Conservation (phyloP, 2,797 vertebrate genomes). For the Lagorchestes hirsutus region DNA sequence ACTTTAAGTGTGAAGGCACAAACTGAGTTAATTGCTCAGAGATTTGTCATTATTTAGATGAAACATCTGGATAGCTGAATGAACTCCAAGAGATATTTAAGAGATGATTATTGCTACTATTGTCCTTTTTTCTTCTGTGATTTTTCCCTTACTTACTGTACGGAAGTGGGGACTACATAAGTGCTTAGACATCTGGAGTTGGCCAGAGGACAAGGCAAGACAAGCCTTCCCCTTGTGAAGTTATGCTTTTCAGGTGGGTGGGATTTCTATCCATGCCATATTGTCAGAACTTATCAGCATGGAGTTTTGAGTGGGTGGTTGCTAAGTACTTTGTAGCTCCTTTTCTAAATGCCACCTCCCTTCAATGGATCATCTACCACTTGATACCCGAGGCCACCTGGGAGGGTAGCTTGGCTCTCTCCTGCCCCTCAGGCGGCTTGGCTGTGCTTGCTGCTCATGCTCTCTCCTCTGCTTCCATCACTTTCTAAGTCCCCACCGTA, state of each 20-base stretch:
- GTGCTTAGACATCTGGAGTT: background rate
- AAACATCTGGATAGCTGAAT: background rate
- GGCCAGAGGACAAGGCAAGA: background rate
- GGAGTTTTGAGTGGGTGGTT: constrained; percentile 69
- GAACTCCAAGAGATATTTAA: background rate
- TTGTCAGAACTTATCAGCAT: constrained; percentile 75
- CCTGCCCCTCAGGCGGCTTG: background rate
- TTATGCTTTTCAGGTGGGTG: background rate
- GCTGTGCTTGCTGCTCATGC: background rate
- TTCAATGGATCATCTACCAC: constrained; percentile 57
- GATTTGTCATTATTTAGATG: background rate
- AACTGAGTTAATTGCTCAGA: background rate
- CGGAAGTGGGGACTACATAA: background rate
- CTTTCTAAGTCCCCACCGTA: background rate
- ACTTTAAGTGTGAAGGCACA: background rate
- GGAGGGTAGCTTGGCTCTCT: background rate
- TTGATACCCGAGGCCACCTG: constrained; percentile 7
- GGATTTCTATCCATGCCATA: constrained; percentile 72
- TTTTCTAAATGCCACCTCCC: constrained; percentile 68
- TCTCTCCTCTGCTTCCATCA: background rate
- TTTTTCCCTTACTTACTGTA: background rate
- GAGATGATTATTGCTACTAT: background rate
- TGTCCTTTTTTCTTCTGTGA: background rate
- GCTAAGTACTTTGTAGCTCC: constrained; percentile 71
- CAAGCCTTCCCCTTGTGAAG: background rate